Evolutionary conservation across 2,113 vertebrate species (phyloP).

Genomic region (Psilopogon haemacephalus): DNA sequence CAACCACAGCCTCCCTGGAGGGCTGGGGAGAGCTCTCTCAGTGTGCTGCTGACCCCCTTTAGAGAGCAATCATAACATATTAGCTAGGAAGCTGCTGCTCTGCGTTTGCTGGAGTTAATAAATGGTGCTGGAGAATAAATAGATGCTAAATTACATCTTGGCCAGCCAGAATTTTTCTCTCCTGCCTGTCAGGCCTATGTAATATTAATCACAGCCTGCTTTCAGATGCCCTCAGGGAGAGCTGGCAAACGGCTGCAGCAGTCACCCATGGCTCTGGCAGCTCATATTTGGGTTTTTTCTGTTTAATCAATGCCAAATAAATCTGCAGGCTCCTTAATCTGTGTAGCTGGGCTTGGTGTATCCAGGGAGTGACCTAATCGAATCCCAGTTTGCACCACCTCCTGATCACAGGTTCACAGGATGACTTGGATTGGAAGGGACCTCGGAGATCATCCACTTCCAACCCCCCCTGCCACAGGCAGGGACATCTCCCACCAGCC

Average conservation of each 20-base stretch:
- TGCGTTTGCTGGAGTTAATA: slow-evolving; percentile 37
- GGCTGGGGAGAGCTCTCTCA: background rate
- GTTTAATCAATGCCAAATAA: slow-evolving; percentile 55
- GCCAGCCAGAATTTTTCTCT: slow-evolving; percentile 49
- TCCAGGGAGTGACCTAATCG: slow-evolving; percentile 27
- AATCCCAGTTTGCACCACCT: background rate
- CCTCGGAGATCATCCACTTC: no score
- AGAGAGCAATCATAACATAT: slow-evolving; percentile 4
- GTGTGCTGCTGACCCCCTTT: background rate
- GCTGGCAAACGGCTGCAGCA: slow-evolving; percentile 18
- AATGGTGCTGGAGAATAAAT: slow-evolving; percentile 47
- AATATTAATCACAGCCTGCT: slow-evolving; percentile 23
- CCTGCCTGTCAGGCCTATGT: slow-evolving; percentile 13
- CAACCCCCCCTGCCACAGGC: no score
- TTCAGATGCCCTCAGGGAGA: background rate
- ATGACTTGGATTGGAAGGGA: no score
- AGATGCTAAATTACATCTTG: slow-evolving; percentile 59
- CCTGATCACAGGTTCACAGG: background rate
- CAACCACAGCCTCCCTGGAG: no score
- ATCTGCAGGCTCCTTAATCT: slow-evolving; percentile 36
- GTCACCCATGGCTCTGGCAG: background rate
- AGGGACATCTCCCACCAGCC: no score
- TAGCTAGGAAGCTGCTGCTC: background rate
- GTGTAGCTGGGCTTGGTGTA: slow-evolving; percentile 16
- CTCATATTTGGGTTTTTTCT: background rate